Evolutionary conservation across 2,888 invertebrate genomes (phyloP).

Genomic region (Hoplodrina ambigua): DNA sequence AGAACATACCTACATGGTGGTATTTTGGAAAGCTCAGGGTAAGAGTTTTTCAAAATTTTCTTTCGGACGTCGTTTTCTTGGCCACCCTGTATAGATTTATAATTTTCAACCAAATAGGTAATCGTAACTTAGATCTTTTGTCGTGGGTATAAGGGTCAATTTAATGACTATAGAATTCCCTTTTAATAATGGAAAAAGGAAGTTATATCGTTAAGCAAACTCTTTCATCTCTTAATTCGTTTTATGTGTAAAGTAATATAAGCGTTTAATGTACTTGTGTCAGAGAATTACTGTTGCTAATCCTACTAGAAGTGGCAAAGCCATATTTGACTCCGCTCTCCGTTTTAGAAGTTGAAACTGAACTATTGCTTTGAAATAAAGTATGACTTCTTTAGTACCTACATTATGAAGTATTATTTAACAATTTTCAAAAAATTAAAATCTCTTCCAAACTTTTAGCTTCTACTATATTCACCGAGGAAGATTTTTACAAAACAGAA

Average conservation of each 20-base stretch:
- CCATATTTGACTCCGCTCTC: background rate
- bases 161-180: conserved; percentile 34
- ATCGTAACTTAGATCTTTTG: conserved; percentile 37
- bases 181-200: conserved; percentile 37
- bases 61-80: too few species aligned
- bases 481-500: too few species aligned
- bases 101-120: conserved; percentile 2
- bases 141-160: conserved; percentile 9
- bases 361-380: too few species aligned
- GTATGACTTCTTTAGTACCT: too few species aligned
- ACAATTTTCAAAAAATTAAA: too few species aligned
- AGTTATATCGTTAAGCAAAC: conserved; percentile 63
- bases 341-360: too few species aligned
- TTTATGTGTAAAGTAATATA: conserved; percentile 73
- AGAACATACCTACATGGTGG: too few species aligned
- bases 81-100: background rate
- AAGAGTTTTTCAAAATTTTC: background rate
- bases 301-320: conserved; percentile 26
- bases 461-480: too few species aligned
- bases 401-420: too few species aligned
- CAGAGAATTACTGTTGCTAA: conserved; percentile 51
- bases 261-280: conserved; percentile 70
- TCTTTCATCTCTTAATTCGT: conserved; percentile 75
- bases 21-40: too few species aligned
- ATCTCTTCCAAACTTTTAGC: too few species aligned